Evolutionary conservation across 2,797 vertebrate genomes (phyloP), one percentile per base, ranked within the genome.

Genomic region (Echeneis naucrates): DNA sequence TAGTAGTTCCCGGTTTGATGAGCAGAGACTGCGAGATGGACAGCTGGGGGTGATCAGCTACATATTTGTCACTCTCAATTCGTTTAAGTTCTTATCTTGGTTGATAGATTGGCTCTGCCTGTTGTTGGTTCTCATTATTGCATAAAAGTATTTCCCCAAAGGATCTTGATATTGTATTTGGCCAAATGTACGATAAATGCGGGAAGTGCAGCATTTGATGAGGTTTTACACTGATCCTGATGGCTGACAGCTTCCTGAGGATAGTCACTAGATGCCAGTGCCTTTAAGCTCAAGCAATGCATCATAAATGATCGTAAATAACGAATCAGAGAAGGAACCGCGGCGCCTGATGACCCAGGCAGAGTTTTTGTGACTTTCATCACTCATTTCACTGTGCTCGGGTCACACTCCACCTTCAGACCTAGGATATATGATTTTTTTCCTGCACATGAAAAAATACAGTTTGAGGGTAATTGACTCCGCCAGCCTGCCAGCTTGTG

Each of bases 401-500:
- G 16, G 38, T 63, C 44, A 47, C 30, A 45, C 21, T 59, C 32
- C 33, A 14, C 58, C 61, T 70, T 72, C 19, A 54, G 38, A 81
- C 40, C 0, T 61, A 44, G 17, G 40, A 6, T n/a, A 30, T 72
- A 8, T 51, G 17, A 11, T 24, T 14, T 23, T 14, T 23, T 42
- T 2, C 16, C 42, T 48, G 27, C 40, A 61, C 51, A 38, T 52
- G 52, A 68, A 67, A 67, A 17, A 80, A 52, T 32, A 47, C 33
- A 56, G 50, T 85, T 75, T 84, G 77, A 89, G 54, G 73, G 51
- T 84, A 76, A 82, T 4, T 38, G 78, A 67, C 68, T 87, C 47
- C 27, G 72, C 79, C 86, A 82, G 68, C 57, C 72, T 74, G 89
- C 84, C 80, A 84, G 64, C 52, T 68, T 83, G 79, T 75, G 67